phyloP scores from a whole-genome alignment of 2,797 vertebrate genomes.

The Aphelocoma californica region DNA sequence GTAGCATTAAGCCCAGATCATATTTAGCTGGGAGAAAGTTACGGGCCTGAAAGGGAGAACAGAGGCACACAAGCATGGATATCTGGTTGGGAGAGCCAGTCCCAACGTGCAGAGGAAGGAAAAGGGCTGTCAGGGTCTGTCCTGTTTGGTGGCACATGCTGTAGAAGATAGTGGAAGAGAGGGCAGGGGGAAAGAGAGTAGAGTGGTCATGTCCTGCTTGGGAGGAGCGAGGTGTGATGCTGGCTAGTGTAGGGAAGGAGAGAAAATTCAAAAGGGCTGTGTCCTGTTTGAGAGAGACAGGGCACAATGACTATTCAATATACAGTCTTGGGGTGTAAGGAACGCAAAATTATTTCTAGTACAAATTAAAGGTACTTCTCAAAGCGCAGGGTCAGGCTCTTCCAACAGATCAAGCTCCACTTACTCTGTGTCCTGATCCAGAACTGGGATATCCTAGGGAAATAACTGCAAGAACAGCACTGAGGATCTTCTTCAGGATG shows the following conservation, averaged over 20 bases:
- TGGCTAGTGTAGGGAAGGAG: neutral
- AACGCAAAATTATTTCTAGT: neutral
- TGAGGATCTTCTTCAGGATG: neutral
- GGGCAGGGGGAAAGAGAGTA: neutral
- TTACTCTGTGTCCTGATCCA: neutral
- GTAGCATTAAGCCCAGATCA: neutral
- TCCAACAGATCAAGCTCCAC: neutral
- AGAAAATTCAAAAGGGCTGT: neutral
- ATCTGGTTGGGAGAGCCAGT: neutral
- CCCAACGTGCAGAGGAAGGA: neutral
- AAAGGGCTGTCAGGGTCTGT: neutral
- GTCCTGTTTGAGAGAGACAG: neutral
- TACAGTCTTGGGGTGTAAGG: neutral
- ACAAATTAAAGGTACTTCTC: neutral
- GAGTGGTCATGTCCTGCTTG: neutral
- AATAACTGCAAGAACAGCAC: neutral
- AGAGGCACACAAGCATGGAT: neutral
- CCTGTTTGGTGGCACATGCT: neutral
- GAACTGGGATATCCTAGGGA: neutral
- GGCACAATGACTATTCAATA: neutral
- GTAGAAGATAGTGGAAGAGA: neutral
- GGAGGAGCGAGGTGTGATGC: neutral
- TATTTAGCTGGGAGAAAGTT: neutral
- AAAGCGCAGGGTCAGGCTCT: neutral
- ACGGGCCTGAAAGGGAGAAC: neutral